Conservation (phyloP, 2,113 vertebrate genomes). For the Oenanthe oenanthe region DNA sequence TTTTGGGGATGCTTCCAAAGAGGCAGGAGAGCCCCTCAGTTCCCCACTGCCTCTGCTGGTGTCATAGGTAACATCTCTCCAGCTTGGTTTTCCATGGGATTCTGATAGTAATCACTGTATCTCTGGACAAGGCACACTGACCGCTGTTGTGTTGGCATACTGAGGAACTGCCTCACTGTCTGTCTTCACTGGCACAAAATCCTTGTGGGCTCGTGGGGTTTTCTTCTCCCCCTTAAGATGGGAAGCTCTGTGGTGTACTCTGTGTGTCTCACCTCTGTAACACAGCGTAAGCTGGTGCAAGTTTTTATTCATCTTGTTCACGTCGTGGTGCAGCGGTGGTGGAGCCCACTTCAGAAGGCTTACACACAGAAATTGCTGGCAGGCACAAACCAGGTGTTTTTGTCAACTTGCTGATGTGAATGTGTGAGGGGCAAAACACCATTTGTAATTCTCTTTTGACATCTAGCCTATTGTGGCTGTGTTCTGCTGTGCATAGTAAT, state of each 20-base stretch:
- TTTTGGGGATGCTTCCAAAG: neutral
- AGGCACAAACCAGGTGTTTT: neutral
- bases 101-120: neutral
- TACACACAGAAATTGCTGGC: neutral
- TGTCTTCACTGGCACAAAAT: neutral
- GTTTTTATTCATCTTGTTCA: neutral
- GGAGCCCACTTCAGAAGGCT: neutral
- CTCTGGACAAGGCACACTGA: neutral
- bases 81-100: neutral
- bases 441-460: neutral
- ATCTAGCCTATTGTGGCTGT: conserved; percentile 17
- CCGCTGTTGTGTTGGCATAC: rapidly evolving
- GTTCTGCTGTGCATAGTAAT: conserved; percentile 21
- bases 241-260: neutral
- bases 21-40: neutral
- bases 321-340: rapidly evolving
- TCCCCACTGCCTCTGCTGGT: neutral
- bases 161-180: neutral
- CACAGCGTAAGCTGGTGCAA: rapidly evolving
- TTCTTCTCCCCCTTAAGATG: neutral
- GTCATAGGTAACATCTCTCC: neutral
- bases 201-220: rapidly evolving
- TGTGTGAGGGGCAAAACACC: neutral
- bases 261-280: neutral
- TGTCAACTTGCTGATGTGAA: neutral